Base-by-base conservation (phyloP, 2,888 invertebrate species). In the Eumerus sabulonum region DNA sequence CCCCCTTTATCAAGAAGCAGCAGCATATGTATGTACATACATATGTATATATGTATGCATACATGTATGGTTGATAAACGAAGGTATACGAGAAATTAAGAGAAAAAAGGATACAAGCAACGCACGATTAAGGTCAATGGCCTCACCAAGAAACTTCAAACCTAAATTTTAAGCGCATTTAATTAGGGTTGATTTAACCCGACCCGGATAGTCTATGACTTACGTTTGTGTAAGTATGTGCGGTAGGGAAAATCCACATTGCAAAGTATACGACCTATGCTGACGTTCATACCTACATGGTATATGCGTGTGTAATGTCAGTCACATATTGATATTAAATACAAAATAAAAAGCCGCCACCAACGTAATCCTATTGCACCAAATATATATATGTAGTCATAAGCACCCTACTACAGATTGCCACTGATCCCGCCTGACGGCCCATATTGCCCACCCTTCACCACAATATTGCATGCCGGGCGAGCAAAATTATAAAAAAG, bases 101-200 rank as follows among this genome's bases (percentile, higher is more conserved):
- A 27, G 27, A 27, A 54, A 62, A 53, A 36, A 51, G 19, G 27
- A 17, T 2, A 51, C 40, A 50, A 27, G 18, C 72, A 84, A 84
- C 84, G 83, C 83, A 84, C 53, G 84, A 83, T 82, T 85, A 86
- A 86, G 87, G 88, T 87, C 86, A 88, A 88, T 85, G 88, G 84
- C 87, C 87, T 84, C 85, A 53, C 57, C 51, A 83, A 85, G 84
- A 84, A 84, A 85, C 85, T 85, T 86, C 84, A 86, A 86, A 53
- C 85, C 82, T 82, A 83, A 84, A 84, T 81, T 83, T 84, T 82
- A 67, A 73, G 59, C 67, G 67, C 66, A 59, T 67, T 66, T 67
- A 73, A 73, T 73, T 66, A 73, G 73, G 73, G 67, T 73, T 73
- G 73, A 73, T 73, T 64, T 64, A 51, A 59, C 64, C 51, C 72